phyloP scores from a whole-genome alignment of 2,888 invertebrate species.

The Oscheius myriophilus region DNA sequence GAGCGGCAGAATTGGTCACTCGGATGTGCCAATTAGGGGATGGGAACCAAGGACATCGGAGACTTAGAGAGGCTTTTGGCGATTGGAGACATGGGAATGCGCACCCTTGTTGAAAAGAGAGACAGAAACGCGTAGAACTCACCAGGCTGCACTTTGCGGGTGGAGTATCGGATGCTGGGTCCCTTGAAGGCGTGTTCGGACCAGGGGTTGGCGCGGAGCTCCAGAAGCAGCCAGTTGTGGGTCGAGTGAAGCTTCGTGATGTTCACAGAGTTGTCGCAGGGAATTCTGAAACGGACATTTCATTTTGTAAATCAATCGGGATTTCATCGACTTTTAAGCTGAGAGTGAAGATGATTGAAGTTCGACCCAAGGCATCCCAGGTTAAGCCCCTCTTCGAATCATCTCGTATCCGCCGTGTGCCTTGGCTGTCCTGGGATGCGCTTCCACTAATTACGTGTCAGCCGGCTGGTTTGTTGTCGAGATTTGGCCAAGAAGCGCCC shows the following conservation, averaged over 20 bases:
- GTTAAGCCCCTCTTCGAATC: too few relatives aligned
- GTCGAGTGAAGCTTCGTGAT: slow-evolving; percentile 32
- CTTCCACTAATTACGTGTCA: not conserved
- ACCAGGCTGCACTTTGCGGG: slow-evolving; percentile 27
- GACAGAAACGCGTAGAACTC: too few relatives aligned
- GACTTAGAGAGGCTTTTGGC: not conserved
- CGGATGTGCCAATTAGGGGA: slow-evolving; percentile 9
- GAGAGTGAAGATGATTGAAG: too few relatives aligned
- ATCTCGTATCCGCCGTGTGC: too few relatives aligned
- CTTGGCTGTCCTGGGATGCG: too few relatives aligned
- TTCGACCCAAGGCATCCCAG: too few relatives aligned
- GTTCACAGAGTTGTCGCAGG: slow-evolving; percentile 34
- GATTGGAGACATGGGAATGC: not conserved
- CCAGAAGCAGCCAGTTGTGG: slow-evolving; percentile 41
- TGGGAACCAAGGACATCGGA: slow-evolving; percentile 20
- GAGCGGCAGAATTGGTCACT: slow-evolving; percentile 15
- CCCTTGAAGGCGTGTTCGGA: slow-evolving; percentile 26
- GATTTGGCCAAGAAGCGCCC: slow-evolving; percentile 1
- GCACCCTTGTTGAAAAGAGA: not conserved
- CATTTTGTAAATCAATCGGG: not conserved
- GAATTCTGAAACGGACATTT: slow-evolving; percentile 32
- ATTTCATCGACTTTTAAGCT: too few relatives aligned
- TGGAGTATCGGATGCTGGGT: slow-evolving; percentile 36
- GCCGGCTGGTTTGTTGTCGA: slow-evolving; percentile 4
- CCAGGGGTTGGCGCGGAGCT: slow-evolving; percentile 32